Percentiles rank a stretch among this genome's conserved stretches.
phyloP scores from a whole-genome alignment of 2,113 vertebrate species.

The Micromys minutus region DNA sequence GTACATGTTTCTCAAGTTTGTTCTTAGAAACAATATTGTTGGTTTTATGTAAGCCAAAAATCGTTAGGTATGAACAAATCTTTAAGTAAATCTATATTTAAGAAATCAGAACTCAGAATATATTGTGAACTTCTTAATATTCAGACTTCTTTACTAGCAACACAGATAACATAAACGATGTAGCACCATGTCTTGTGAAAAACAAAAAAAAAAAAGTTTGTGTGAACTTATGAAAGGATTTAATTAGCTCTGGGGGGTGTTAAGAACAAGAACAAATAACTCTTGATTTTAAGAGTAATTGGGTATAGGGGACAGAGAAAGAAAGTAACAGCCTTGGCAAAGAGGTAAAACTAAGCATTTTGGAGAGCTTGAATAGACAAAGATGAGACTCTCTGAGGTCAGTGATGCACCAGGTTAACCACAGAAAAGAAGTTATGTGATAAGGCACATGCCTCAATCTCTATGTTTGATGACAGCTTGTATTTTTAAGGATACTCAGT shows the following conservation, averaged over 20 bases:
- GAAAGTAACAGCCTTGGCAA: not conserved
- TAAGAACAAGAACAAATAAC: not conserved
- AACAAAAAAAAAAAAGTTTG: not conserved
- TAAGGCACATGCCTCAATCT: not conserved
- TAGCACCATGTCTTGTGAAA: not conserved
- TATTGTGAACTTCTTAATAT: constrained; percentile 13
- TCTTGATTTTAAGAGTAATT: not conserved
- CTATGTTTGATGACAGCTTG: not conserved
- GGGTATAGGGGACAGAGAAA: not conserved
- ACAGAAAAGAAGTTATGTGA: not conserved
- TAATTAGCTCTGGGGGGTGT: not conserved
- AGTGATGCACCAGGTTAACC: not conserved
- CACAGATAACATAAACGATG: not conserved
- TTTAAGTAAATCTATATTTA: not conserved
- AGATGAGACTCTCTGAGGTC: not conserved
- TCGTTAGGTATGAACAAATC: not conserved
- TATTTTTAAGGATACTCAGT: not conserved
- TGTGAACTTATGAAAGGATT: not conserved
- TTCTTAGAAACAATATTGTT: not conserved
- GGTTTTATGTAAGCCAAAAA: not conserved
- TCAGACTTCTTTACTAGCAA: not conserved
- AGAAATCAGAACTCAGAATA: not conserved
- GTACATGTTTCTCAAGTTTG: not conserved
- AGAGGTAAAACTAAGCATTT: not conserved
- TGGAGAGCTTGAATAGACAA: not conserved